These are phyloP conservation scores for Nycticryphes semicollaris DNA, from an alignment of 2,113 vertebrate species.

Conservation along the genomic window DNA sequence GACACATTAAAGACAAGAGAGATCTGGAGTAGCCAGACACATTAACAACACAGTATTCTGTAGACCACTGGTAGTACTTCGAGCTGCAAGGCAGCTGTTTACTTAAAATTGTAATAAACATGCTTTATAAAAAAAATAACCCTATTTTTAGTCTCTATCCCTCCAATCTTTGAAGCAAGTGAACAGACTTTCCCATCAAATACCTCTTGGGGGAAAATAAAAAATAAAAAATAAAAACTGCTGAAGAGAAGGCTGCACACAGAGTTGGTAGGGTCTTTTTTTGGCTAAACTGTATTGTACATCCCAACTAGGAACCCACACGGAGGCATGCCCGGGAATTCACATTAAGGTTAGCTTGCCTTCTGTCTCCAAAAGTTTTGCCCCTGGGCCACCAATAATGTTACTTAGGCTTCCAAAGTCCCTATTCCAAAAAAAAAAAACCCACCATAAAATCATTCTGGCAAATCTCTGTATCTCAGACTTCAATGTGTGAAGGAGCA, in stretches of 20 bases:
- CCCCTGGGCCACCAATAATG: not conserved
- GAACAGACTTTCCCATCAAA: not conserved
- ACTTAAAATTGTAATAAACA: not conserved
- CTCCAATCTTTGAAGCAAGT: not conserved
- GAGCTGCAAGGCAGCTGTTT: not conserved
- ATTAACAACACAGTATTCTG: not conserved
- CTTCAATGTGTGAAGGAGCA: not conserved
- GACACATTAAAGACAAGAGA: not conserved
- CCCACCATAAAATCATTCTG: not conserved
- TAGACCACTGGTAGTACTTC: not conserved
- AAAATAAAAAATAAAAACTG: not conserved
- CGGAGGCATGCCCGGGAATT: not conserved
- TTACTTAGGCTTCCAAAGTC: not conserved
- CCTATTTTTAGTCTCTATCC: not conserved
- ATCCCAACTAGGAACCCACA: not conserved
- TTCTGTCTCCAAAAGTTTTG: not conserved
- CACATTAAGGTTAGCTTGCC: not conserved
- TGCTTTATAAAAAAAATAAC: not conserved
- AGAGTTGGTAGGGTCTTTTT: not conserved
- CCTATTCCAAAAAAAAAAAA: not conserved
- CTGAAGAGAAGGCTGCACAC: not conserved
- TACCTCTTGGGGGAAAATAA: not conserved
- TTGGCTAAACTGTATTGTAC: not conserved
- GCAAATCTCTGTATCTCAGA: not conserved
- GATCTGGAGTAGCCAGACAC: not conserved